These are phyloP conservation scores for Leptodactylus fuscus DNA, from an alignment of 2,113 vertebrate species.

Conservation along the genomic window DNA sequence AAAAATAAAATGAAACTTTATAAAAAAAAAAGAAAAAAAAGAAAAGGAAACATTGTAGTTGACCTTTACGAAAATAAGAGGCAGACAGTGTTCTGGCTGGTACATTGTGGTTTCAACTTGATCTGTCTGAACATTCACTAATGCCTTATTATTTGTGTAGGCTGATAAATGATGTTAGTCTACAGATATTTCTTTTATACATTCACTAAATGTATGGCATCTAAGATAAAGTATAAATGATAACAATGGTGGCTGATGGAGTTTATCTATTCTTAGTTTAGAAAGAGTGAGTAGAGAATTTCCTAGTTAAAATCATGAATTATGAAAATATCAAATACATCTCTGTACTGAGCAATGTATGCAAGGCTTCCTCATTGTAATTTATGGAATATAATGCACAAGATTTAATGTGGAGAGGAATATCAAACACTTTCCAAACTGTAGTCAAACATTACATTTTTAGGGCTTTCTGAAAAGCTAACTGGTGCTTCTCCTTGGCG, in stretches of 20 bases:
- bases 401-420: not conserved
- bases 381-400: not conserved
- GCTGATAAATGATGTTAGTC: not conserved
- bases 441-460: not conserved
- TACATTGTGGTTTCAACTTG: not conserved
- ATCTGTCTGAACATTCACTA: not conserved
- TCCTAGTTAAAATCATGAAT: not conserved
- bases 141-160: not conserved
- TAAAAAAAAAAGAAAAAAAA: not conserved
- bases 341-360: not conserved
- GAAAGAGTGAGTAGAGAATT: not conserved
- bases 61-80: not conserved
- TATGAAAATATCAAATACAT: not conserved
- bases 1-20: not conserved
- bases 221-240: not conserved
- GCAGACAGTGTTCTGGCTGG: not conserved
- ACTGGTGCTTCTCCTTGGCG: not conserved
- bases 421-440: not conserved
- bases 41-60: not conserved
- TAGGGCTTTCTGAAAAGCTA: not conserved
- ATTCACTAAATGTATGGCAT: not conserved
- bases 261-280: not conserved
- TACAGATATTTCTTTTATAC: not conserved
- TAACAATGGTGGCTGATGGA: not conserved
- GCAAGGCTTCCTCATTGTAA: not conserved